Evolutionary conservation across 2,888 invertebrate species (phyloP).

Genomic region (Romanomermis culicivorax): DNA sequence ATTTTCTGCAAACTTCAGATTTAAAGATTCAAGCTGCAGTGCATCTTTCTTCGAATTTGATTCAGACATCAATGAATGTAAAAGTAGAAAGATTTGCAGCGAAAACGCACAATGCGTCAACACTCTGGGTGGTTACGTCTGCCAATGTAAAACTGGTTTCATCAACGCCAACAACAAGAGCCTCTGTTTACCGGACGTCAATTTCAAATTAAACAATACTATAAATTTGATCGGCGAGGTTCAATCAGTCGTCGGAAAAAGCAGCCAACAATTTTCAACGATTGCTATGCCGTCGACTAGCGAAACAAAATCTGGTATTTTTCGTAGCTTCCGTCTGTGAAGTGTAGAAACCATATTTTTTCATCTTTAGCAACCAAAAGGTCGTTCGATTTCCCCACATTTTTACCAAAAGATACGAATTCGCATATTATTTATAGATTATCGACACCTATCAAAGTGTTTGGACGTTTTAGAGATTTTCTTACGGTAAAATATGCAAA

Average conservation of each 20-base stretch:
- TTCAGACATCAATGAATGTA: conserved; percentile 23
- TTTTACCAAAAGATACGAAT: conserved; percentile 18
- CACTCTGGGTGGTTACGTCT: neutral
- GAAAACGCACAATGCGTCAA: conserved; percentile 12
- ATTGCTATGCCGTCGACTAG: too few species aligned
- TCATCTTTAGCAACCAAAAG: too few species aligned
- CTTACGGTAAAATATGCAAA: conserved; percentile 9
- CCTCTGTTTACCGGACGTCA: neutral
- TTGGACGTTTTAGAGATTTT: conserved; percentile 18
- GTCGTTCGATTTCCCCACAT: too few species aligned
- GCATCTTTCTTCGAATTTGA: neutral
- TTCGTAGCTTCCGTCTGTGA: too few species aligned
- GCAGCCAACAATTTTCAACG: too few species aligned
- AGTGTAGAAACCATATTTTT: too few species aligned
- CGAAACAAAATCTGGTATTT: too few species aligned
- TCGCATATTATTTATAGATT: conserved; percentile 20
- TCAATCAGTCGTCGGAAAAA: too few species aligned
- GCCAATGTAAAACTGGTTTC: neutral
- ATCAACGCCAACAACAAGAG: neutral
- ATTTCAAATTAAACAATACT: neutral
- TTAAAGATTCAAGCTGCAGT: neutral
- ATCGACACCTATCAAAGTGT: conserved; percentile 19
- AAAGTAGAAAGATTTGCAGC: conserved; percentile 17
- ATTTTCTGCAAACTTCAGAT: too few species aligned
- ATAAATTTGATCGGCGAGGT: neutral